Base-by-base conservation (phyloP, 2,888 invertebrate species). In the Drosophila mercatorum region DNA sequence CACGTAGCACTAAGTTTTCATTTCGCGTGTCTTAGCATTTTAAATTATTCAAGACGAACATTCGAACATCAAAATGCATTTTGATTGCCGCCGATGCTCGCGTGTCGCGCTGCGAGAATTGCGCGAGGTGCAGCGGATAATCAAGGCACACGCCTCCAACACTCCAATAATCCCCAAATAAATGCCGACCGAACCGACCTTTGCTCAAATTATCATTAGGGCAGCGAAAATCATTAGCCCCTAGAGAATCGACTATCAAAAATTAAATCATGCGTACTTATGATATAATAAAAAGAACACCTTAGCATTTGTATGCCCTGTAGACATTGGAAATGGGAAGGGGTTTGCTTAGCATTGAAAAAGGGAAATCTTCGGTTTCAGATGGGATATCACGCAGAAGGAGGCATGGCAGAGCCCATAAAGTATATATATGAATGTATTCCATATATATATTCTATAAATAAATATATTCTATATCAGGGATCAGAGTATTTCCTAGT, bases 21-120 rank as follows among this genome's bases (percentile, higher is more conserved):
- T 53, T 14, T 84, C 60, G 85, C 84, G 85, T 85, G 88, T 75
- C 53, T 59, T 62, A 82, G 60, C 70, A 64, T 76, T 83, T 68
- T 73, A 80, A 80, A 68, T 76, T 79, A 26, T 60, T 57, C 26
- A 26, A 40, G 66, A 64, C 40, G 40, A 64, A 41, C 49, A 49
- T 49, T 49, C 49, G 49, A 41, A 75, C 68, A 68, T 72, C 38
- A 31, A 65, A 70, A 67, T 75, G 68, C 72, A 65, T 52, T 87
- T 75, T 79, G 83, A 84, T 88, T 78, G 78, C 60, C 68, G 40
- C 14, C 17, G n/a, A 46, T n/a, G 46, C 10, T 82, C 61, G 83
- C 83, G 88, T 84, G 83, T 60, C 58, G 38, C 58, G 38, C 51
- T 34, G 36, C 40, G 55, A 52, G 38, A 51, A 64, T 49, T 43